These are phyloP conservation scores for Karalla daura DNA, from an alignment of 2,797 vertebrate genomes.

Conservation along the genomic window DNA sequence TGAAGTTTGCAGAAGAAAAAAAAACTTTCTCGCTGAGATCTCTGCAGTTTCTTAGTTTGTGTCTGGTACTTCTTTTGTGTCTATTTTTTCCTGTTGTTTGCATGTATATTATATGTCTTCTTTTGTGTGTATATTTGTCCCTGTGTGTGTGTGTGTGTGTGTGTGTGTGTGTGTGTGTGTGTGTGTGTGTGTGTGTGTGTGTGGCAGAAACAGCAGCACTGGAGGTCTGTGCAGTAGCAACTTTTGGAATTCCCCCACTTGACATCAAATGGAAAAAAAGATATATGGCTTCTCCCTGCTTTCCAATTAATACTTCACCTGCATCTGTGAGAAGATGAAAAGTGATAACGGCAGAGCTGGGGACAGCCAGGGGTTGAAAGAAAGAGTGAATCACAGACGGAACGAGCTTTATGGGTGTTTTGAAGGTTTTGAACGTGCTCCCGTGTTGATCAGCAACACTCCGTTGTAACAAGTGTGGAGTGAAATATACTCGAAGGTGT, in stretches of 20 bases:
- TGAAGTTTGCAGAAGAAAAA: constrained; percentile 65
- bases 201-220: constrained; percentile 61
- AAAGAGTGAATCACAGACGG: constrained; percentile 28
- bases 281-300: constrained; percentile 71
- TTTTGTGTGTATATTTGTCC: constrained; percentile 26
- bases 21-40: constrained; percentile 50
- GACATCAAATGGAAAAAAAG: constrained; percentile 80
- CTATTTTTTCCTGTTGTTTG: background rate
- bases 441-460: constrained; percentile 21
- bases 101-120: constrained; percentile 9
- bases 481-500: constrained; percentile 61
- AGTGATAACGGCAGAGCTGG: constrained; percentile 43
- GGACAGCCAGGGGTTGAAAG: constrained; percentile 52
- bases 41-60: constrained; percentile 23
- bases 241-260: constrained; percentile 89
- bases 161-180: constrained; percentile 21
- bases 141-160: constrained; percentile 26
- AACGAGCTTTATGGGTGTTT: constrained; percentile 18
- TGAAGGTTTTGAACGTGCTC: constrained; percentile 31
- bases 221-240: constrained; percentile 84
- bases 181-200: constrained; percentile 32
- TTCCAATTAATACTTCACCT: constrained; percentile 85
- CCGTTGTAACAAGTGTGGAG: constrained; percentile 30
- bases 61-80: constrained; percentile 24
- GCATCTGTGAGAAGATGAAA: constrained; percentile 57